Evolutionary conservation across 2,888 invertebrate species (phyloP), one percentile per base, ranked within the genome.

Genomic region (Netelia inedita): DNA sequence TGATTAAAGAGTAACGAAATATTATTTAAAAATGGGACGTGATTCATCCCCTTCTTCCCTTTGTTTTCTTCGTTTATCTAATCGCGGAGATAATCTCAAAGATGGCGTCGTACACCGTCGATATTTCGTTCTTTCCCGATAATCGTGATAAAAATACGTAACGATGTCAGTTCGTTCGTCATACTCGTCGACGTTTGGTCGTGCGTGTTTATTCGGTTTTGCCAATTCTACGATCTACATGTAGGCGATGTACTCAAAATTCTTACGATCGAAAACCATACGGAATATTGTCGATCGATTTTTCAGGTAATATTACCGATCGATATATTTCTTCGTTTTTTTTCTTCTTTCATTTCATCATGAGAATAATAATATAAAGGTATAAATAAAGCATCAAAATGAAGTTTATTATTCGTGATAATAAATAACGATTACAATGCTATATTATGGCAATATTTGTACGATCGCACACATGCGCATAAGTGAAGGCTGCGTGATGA

Each of bases 291-390:
- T 89, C 72, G 82, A 75, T 43, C 85, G 78, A 84, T 83, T 86
- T 83, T 85, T 85, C 83, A 89, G 89, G 89, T 89, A 89, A 87
- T 61, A 14, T 53, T 1, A 1, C 23, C 16, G 41, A 50, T 5
- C 50, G 10, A 16, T 63, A 50, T 35, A 19, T 50, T 10, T 35
- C 50, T 11, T n/a, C n/a, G n/a, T 23, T 16, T 6, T 50, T 50
- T 19, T 19, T 75, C 23, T 43, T 10, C 16, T 14, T n/a, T 50
- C 53, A 6, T n/a, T 28, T n/a, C 8, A 46, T 19, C 1, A 68
- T 43, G 10, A 0, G 21, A 68, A 68, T 43, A 68, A 68, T 6
- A 46, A 74, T 61, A 43, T 11, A 23, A 35, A 35, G 3, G 3
- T 59, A 10, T 59, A 8, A 8, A 59, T n/a, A 1, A 14, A 35